Evolutionary conservation across 1,140 invertebrate genomes (phyloP).

Genomic region (Maconellicoccus hirsutus): DNA sequence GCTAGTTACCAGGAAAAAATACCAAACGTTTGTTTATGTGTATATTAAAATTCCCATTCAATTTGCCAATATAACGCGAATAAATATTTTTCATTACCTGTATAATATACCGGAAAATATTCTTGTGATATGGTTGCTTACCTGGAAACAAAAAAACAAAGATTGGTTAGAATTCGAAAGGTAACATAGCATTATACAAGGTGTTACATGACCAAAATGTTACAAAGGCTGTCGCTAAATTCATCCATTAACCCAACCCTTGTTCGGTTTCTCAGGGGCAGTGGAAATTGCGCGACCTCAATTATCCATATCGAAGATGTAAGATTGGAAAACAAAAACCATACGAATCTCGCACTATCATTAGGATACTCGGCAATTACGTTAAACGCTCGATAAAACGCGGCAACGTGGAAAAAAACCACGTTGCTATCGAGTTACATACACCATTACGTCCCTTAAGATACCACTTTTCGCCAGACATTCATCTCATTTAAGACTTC

Average conservation of each 20-base stretch:
- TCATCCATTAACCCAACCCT: background rate
- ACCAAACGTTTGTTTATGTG: too few species aligned
- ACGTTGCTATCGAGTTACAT: background rate
- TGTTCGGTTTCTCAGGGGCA: background rate
- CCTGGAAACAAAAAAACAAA: too few species aligned
- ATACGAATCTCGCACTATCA: slow-evolving; percentile 3
- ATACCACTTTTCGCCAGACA: background rate
- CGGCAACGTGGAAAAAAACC: background rate
- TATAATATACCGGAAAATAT: too few species aligned
- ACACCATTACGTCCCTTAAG: background rate
- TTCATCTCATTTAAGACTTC: background rate
- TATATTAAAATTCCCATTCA: too few species aligned
- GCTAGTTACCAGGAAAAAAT: too few species aligned
- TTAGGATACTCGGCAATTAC: slow-evolving; percentile 5
- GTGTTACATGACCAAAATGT: too few species aligned
- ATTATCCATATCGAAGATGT: background rate
- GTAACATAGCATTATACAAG: too few species aligned
- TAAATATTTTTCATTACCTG: too few species aligned
- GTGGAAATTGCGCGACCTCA: background rate
- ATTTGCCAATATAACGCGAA: too few species aligned
- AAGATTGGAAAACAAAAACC: background rate
- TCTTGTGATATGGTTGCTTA: too few species aligned
- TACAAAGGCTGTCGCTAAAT: too few species aligned
- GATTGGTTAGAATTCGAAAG: too few species aligned
- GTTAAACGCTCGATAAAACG: slow-evolving; percentile 7